These are phyloP conservation scores for Fukomys damarensis DNA, from an alignment of 2,113 vertebrate species.

Conservation along the genomic window DNA sequence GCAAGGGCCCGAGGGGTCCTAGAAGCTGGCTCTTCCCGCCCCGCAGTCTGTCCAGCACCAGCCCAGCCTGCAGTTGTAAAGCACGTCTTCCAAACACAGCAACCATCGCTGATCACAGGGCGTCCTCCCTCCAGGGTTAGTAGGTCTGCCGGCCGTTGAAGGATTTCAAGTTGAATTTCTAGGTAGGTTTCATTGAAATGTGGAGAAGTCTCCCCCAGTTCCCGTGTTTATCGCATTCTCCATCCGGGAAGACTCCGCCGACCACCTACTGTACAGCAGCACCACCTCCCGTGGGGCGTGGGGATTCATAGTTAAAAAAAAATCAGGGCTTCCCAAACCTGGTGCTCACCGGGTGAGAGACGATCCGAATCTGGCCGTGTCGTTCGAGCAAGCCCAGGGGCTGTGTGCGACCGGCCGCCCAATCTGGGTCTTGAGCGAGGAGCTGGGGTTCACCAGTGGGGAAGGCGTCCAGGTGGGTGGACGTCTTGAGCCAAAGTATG, in stretches of 20 bases:
- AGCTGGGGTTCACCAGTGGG: accelerated
- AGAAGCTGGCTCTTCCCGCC: not conserved
- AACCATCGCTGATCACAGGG: not conserved
- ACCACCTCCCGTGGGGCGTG: accelerated
- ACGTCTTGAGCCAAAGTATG: slow-evolving; percentile 78
- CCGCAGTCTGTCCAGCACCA: not conserved
- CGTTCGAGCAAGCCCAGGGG: not conserved
- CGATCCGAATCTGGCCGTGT: not conserved
- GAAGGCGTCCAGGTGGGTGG: not conserved
- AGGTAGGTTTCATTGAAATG: not conserved
- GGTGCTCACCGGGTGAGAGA: not conserved
- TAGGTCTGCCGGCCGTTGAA: slow-evolving; percentile 72
- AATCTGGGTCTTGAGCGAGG: not conserved
- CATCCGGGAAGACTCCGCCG: not conserved
- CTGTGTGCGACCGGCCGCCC: accelerated
- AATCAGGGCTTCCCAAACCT: not conserved
- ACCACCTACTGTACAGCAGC: not conserved
- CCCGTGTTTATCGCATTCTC: not conserved
- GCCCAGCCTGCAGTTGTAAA: not conserved
- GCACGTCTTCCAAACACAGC: slow-evolving; percentile 22
- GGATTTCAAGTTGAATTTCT: slow-evolving; percentile 49
- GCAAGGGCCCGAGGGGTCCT: not conserved
- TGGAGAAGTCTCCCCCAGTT: not conserved
- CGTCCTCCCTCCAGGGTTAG: slow-evolving; percentile 44
- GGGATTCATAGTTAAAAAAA: not conserved